A percentile compares a stretch with the other conserved stretches of the same genome.
phyloP scores from a whole-genome alignment of 2,797 vertebrate species.

The Pempheris klunzingeri region DNA sequence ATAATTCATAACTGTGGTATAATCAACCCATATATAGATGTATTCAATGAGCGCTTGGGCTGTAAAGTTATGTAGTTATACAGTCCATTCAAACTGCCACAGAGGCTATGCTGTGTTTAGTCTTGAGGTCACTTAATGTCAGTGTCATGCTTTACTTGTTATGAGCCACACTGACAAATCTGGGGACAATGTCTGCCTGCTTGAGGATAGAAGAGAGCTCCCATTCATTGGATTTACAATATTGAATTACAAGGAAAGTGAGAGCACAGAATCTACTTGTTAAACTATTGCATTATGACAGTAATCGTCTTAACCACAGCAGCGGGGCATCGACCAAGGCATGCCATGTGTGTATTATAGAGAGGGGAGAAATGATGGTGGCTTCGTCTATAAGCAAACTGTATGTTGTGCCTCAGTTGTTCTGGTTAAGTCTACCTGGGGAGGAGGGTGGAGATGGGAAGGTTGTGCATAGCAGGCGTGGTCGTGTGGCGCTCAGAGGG shows the following conservation, averaged over 20 bases:
- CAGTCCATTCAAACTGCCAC: slow-evolving; percentile 1
- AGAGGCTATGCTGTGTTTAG: slow-evolving; percentile 12
- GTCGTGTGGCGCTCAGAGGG: slow-evolving; percentile 74
- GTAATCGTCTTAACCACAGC: slow-evolving; percentile 3
- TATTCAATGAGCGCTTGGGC: background rate
- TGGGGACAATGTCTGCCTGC: slow-evolving; percentile 51
- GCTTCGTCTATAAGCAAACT: background rate
- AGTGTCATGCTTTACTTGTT: slow-evolving; percentile 63
- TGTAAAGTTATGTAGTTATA: slow-evolving; percentile 2
- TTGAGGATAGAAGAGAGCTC: slow-evolving; percentile 30
- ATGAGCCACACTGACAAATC: slow-evolving; percentile 40
- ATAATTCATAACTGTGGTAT: background rate
- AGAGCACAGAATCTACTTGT: slow-evolving; percentile 53
- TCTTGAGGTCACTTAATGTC: slow-evolving; percentile 33
- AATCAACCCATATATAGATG: too few relatives aligned
- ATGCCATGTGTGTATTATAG: background rate
- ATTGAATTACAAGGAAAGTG: slow-evolving; percentile 64
- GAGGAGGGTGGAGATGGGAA: slow-evolving; percentile 79
- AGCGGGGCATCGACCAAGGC: slow-evolving; percentile 10
- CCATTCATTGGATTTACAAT: slow-evolving; percentile 49
- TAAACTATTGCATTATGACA: slow-evolving; percentile 41
- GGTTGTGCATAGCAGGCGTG: slow-evolving; percentile 79
- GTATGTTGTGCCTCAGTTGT: slow-evolving; percentile 10
- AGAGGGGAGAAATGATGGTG: slow-evolving; percentile 16
- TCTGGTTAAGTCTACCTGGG: slow-evolving; percentile 74